phyloP scores from a whole-genome alignment of 1,140 invertebrate species.

The Drosophila oshimai region DNA sequence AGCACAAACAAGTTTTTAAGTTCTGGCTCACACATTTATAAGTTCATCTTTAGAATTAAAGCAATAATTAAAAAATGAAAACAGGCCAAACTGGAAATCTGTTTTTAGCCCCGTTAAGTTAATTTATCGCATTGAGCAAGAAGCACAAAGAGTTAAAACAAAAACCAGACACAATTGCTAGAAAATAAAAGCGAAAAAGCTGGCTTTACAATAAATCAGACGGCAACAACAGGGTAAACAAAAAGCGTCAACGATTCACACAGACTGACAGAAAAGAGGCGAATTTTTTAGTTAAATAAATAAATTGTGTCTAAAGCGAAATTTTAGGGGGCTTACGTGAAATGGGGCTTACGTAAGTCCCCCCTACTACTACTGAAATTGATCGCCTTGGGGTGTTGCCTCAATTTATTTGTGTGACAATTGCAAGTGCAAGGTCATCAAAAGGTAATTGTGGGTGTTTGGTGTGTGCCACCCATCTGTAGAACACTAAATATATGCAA shows the following conservation, averaged over 20 bases:
- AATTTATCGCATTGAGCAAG: neutral
- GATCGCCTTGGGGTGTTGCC: slow-evolving; percentile 1
- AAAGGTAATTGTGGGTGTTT: neutral
- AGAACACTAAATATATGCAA: neutral
- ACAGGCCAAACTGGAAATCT: neutral
- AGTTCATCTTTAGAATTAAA: neutral
- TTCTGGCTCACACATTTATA: no score
- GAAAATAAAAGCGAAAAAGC: slow-evolving; percentile 2
- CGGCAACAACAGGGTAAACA: slow-evolving; percentile 9
- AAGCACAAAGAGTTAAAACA: slow-evolving; percentile 7
- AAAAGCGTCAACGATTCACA: neutral
- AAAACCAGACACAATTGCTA: slow-evolving; percentile 14
- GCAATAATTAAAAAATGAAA: neutral
- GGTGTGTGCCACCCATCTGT: neutral
- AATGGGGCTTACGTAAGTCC: slow-evolving; percentile 40
- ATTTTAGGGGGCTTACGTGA: slow-evolving; percentile 19
- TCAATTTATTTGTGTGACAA: slow-evolving; percentile 8
- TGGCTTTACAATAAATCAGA: slow-evolving; percentile 47
- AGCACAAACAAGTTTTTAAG: no score
- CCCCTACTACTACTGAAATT: no score
- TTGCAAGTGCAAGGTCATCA: slow-evolving; percentile 36
- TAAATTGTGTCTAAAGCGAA: slow-evolving; percentile 41
- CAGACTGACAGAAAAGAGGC: neutral
- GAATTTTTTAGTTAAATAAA: slow-evolving; percentile 40
- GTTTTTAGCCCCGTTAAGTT: neutral